Percentiles rank a stretch among this genome's conserved stretches.
These are phyloP conservation scores for Cheilosia scutellata DNA, from an alignment of 2,888 invertebrate genomes.

Conservation along the genomic window DNA sequence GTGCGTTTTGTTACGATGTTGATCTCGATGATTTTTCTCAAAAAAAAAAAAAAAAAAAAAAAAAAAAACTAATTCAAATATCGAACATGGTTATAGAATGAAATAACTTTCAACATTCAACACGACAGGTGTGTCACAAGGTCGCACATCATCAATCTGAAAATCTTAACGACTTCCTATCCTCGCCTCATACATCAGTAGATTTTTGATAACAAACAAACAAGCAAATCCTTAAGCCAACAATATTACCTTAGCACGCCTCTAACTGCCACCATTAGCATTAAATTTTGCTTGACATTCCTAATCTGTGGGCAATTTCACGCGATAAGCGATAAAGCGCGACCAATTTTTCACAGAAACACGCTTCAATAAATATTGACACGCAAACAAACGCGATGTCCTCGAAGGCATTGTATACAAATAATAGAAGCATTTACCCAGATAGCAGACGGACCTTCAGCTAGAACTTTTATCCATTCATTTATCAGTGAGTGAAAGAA, in stretches of 20 bases:
- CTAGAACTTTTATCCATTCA: conserved; percentile 51
- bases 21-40: too few species aligned
- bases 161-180: background rate
- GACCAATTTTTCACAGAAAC: conserved; percentile 58
- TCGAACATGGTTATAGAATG: too few species aligned
- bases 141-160: conserved; percentile 38
- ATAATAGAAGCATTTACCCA: conserved; percentile 24
- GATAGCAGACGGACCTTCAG: conserved; percentile 42
- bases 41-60: too few species aligned
- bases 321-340: conserved; percentile 62
- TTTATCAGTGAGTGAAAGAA: conserved; percentile 70
- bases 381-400: background rate
- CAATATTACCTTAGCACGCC: conserved; percentile 5
- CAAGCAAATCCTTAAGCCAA: too few species aligned
- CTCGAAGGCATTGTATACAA: background rate
- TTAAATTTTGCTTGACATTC: conserved; percentile 64
- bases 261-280: conserved; percentile 35
- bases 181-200: background rate
- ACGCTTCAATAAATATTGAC: conserved; percentile 69
- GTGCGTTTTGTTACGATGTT: too few species aligned
- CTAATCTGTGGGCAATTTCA: conserved; percentile 72
- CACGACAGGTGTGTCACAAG: too few species aligned
- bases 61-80: too few species aligned
- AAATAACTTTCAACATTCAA: too few species aligned
- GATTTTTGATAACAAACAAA: too few species aligned